Percentiles rank a stretch among this genome's conserved stretches.
phyloP scores from a whole-genome alignment of 2,113 vertebrate species.

The Bettongia penicillata region DNA sequence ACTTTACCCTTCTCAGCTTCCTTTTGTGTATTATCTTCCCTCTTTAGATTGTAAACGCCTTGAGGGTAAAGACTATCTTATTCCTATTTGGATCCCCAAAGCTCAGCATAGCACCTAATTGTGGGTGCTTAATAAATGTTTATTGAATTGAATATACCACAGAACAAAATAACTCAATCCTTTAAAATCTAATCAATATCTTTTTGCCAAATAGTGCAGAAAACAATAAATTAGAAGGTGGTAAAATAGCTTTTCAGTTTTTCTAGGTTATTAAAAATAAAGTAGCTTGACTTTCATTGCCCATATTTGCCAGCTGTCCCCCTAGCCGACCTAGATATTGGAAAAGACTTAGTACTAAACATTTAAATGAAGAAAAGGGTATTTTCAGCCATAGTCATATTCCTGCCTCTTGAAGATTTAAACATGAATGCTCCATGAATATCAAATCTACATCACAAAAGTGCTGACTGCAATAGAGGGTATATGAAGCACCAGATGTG shows the following conservation, averaged over 20 bases:
- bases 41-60: not conserved
- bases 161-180: constrained; percentile 49
- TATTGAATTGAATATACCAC: not conserved
- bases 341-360: constrained; percentile 41
- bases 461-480: not conserved
- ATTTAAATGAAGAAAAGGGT: not conserved
- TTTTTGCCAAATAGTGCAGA: constrained; percentile 40
- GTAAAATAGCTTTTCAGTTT: constrained; percentile 45
- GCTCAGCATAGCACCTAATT: not conserved
- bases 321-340: not conserved
- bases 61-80: not conserved
- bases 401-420: constrained; percentile 52
- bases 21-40: not conserved
- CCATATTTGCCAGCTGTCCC: not conserved
- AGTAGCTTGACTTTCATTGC: not conserved
- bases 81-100: not conserved
- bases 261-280: constrained; percentile 41
- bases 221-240: constrained; percentile 32
- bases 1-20: not conserved
- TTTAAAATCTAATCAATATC: constrained; percentile 50
- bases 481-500: not conserved
- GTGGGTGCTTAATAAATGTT: not conserved
- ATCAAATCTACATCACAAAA: not conserved
- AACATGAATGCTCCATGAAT: constrained; percentile 14
- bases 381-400: not conserved